These are phyloP conservation scores for Drosophila repletoides DNA, from an alignment of 1,140 invertebrate species.

Conservation along the genomic window DNA sequence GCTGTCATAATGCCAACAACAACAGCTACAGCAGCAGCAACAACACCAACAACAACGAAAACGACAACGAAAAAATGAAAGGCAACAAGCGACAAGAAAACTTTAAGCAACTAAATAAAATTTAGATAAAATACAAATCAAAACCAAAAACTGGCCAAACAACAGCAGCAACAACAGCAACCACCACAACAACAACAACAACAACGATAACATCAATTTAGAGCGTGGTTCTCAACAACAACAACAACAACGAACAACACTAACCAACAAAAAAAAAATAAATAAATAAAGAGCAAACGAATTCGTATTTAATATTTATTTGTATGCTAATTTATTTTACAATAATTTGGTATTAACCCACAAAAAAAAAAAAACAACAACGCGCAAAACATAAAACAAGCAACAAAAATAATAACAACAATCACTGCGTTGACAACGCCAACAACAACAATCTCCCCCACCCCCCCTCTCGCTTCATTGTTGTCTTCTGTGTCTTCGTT, in stretches of 20 bases:
- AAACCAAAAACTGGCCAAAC: conserved; percentile 26
- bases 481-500: conserved; percentile 23
- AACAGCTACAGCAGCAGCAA: conserved; percentile 17
- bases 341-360: conserved; percentile 75
- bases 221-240: conserved; percentile 31
- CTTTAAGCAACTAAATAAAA: conserved; percentile 59
- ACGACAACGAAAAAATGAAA: conserved; percentile 59
- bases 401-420: conserved; percentile 32
- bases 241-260: conserved; percentile 7
- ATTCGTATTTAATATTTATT: conserved; percentile 60
- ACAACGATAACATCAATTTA: conserved; percentile 17
- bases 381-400: conserved; percentile 35
- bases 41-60: conserved; percentile 17
- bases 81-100: conserved; percentile 52
- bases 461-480: conserved; percentile 13
- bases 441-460: conserved; percentile 16
- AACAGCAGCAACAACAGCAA: conserved; percentile 9
- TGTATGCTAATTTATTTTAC: conserved; percentile 71
- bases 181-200: conserved; percentile 10
- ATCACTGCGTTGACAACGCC: conserved; percentile 8
- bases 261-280: not conserved
- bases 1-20: conserved; percentile 42
- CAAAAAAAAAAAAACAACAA: conserved; percentile 45
- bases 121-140: conserved; percentile 42
- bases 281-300: conserved; percentile 25